Evolutionary conservation across 2,797 vertebrate genomes (phyloP), one percentile per base, ranked within the genome.

Genomic region (Enteromius radiatus): DNA sequence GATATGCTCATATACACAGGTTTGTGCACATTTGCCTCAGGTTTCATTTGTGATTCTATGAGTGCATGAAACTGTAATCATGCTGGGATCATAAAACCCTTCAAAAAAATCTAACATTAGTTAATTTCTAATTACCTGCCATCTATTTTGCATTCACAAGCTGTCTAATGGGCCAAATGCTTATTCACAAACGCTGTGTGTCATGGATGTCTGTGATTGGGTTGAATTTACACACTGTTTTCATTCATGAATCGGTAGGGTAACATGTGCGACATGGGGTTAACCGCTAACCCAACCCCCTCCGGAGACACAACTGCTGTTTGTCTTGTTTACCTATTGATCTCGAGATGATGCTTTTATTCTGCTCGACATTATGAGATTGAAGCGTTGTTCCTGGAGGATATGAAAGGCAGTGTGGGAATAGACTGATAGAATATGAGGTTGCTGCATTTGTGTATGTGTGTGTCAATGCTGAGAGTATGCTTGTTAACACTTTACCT

Each of bases 1-100:
- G 82, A 89, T 90, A 89, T 85, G 85, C 69, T 52, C 76, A 61
- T 86, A 52, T 61, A 14, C 68, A 61, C 56, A 15, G 52, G 49
- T 80, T 79, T 74, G 14, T 63, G 59, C 59, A 59, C n/a, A 82
- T 71, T 31, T 28, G 47, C 81, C 64, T 78, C 49, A 43, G 76
- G 63, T 43, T 69, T 54, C 80, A 84, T 73, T 83, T 78, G 49
- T 12, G 8, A 31, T 78, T 5, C 59, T 26, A 23, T 49, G 28
- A 71, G 73, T 49, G 43, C 45, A 54, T n/a, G 64, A 31, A 56
- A 54, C 47, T 2, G 3, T 52, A 47, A 54, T 68, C 26, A 54
- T 6, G 45, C 28, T 65, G 36, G 33, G 59, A 45, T 36, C 36
- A 33, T 49, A 17, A 73, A 31, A 61, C 33, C 49, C 21, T 73